Evolutionary conservation across 2,888 invertebrate genomes (phyloP).

Genomic region (Schrankia costaestrigalis): DNA sequence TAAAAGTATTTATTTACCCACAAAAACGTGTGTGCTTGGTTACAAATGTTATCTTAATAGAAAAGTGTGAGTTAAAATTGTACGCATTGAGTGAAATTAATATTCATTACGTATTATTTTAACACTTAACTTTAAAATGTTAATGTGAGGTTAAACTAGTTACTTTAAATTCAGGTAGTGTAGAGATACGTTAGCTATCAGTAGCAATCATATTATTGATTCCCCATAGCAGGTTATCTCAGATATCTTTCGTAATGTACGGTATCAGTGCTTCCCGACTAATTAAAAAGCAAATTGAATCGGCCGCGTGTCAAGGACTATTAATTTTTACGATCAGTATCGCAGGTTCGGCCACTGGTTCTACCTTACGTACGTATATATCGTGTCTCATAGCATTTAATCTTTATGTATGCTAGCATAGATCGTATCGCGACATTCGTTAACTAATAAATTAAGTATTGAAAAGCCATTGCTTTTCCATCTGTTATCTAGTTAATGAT

Average conservation of each 20-base stretch:
- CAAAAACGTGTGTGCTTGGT: neutral
- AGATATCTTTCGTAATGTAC: conserved; percentile 31
- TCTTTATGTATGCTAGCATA: conserved; percentile 58
- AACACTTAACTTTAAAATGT: conserved; percentile 33
- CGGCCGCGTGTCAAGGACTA: conserved; percentile 59
- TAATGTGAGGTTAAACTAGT: conserved; percentile 30
- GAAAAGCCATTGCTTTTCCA: conserved; percentile 43
- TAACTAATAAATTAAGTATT: conserved; percentile 61
- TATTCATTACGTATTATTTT: conserved; percentile 32
- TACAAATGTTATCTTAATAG: conserved; percentile 8
- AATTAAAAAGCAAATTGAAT: conserved; percentile 71
- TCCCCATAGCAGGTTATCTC: conserved; percentile 37
- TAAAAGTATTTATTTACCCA: conserved; percentile 1
- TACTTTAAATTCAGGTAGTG: conserved; percentile 30
- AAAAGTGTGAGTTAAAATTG: conserved; percentile 10
- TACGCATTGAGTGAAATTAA: conserved; percentile 19
- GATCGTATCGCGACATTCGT: conserved; percentile 53
- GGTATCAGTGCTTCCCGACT: conserved; percentile 35
- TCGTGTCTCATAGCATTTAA: conserved; percentile 47
- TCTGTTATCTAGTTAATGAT: conserved; percentile 36
- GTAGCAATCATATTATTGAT: conserved; percentile 36
- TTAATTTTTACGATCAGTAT: conserved; percentile 70
- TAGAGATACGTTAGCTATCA: conserved; percentile 22
- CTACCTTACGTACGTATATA: conserved; percentile 40
- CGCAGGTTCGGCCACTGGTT: conserved; percentile 35